A percentile compares a stretch with the other conserved stretches of the same genome.
phyloP scores from a whole-genome alignment of 2,113 vertebrate genomes.

The Rhagologus leucostigma region DNA sequence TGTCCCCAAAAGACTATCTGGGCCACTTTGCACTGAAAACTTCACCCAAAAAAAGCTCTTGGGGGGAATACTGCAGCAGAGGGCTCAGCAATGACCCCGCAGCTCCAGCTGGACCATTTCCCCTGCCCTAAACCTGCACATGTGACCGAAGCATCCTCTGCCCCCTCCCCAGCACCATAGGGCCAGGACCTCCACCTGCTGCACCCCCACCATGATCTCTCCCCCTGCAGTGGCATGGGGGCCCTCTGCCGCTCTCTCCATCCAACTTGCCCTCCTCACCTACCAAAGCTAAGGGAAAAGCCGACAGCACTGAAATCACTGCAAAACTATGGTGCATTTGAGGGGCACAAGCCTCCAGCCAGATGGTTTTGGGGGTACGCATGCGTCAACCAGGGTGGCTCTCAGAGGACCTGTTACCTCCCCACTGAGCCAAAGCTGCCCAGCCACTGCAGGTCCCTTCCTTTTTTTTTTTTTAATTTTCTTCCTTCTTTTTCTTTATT shows the following conservation, averaged over 20 bases:
- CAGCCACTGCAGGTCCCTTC: not conserved
- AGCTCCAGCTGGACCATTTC: not conserved
- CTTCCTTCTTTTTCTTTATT: not conserved
- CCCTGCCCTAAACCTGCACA: not conserved
- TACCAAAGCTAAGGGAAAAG: not conserved
- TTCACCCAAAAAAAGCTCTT: not conserved
- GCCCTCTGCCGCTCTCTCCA: not conserved
- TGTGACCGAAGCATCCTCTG: not conserved
- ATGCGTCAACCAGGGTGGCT: not conserved
- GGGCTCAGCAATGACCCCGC: not conserved
- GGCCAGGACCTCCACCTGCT: not conserved
- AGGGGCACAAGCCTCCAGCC: not conserved
- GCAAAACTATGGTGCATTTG: not conserved
- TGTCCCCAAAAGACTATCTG: not conserved
- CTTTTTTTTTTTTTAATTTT: not conserved
- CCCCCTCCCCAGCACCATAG: rapidly evolving
- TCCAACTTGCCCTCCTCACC: not conserved
- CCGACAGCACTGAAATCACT: not conserved
- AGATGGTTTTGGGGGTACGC: not conserved
- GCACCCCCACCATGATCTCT: not conserved
- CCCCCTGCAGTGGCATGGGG: not conserved
- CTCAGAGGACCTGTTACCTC: not conserved
- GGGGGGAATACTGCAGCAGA: not conserved
- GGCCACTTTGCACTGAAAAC: slow-evolving; percentile 6
- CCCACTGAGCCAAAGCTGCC: not conserved